Conservation (phyloP, 2,797 vertebrate species). For the Denticeps clupeoides region DNA sequence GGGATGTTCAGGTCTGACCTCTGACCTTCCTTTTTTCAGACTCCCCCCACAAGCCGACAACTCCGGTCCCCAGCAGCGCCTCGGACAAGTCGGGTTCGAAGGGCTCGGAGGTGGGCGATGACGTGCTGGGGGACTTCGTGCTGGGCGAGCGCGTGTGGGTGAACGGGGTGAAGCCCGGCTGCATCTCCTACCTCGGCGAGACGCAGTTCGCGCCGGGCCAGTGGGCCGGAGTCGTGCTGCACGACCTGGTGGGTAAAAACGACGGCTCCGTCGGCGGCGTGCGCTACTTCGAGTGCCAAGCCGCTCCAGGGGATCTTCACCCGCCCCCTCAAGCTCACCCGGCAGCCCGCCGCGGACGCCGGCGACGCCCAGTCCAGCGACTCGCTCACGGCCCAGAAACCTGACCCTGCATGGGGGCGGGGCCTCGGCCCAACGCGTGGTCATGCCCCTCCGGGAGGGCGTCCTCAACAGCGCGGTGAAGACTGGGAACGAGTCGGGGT, state of each 20-base stretch:
- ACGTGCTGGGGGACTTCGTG: conserved; percentile 83
- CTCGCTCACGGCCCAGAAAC: conserved; percentile 70
- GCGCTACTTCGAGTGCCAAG: conserved; percentile 91
- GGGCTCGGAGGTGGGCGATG: conserved; percentile 83
- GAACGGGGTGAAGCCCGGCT: conserved; percentile 84
- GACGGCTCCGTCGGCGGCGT: conserved; percentile 91
- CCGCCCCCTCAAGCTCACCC: conserved; percentile 84
- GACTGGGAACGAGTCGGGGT: conserved; percentile 91
- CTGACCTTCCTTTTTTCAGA: conserved; percentile 43
- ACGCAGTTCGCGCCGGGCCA: conserved; percentile 95
- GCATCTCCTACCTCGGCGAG: conserved; percentile 88
- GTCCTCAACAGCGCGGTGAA: conserved; percentile 85
- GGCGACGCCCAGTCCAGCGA: conserved; percentile 75
- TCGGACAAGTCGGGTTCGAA: conserved; percentile 62
- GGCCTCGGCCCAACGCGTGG: conserved; percentile 62
- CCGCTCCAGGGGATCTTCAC: conserved; percentile 93
- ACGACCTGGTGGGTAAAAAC: conserved; percentile 89
- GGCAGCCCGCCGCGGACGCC: conserved; percentile 71
- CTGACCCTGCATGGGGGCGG: conserved; percentile 57
- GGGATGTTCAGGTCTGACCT: background rate
- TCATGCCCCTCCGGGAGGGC: conserved; percentile 77
- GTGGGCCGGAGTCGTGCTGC: conserved; percentile 94
- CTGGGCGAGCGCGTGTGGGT: conserved; percentile 94
- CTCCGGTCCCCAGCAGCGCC: conserved; percentile 44
- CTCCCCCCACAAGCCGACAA: conserved; percentile 72